Evolutionary conservation across 2,113 vertebrate genomes (phyloP), one percentile per base, ranked within the genome.

Genomic region (Tragelaphus strepsiceros): DNA sequence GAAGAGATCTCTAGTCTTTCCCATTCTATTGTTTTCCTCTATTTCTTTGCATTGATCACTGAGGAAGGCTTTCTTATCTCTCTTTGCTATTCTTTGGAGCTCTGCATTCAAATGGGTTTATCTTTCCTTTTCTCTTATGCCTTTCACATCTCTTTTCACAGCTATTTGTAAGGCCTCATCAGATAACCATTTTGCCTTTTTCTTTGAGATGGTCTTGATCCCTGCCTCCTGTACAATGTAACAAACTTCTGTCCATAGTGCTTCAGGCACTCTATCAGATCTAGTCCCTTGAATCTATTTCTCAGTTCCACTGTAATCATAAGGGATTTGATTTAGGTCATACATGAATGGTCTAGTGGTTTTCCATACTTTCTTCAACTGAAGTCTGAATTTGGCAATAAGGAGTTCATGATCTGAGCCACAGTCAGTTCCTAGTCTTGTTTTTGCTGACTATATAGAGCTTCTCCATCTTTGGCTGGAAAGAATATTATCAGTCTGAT

Each of bases 111-210:
- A 35, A 39, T 67, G 17, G 64, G 2, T 35, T 19, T 35, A 35
- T 22, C 9, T 71, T 11, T 71, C n/a, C 64, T 71, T 71, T 35
- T 35, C 64, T 71, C 64, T 35, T 35, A 21, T 35, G n/a, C 17
- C 64, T 71, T 71, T 71, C 64, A 12, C 10, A 2, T 71, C 4
- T 71, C 64, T 35, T 71, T 71, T 71, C 2, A 21, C 19, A 35
- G n/a, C 64, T 71, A 35, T 35, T 67, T 35, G 21, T 71, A 71
- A 35, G 64, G 21, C n/a, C n/a, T 71, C 0, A 0, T 35, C n/a
- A 71, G n/a, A 21, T 11, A 22, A 35, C 9, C 64, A 35, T 71
- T 35, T 35, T 71, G 19, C n/a, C n/a, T 71, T 71, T 71, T 71
- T 71, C 64, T 35, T 71, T 5, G 19, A 1, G 10, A 35, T 35